phyloP scores from a whole-genome alignment of 2,797 vertebrate genomes.

The Takifugu ocellatus region DNA sequence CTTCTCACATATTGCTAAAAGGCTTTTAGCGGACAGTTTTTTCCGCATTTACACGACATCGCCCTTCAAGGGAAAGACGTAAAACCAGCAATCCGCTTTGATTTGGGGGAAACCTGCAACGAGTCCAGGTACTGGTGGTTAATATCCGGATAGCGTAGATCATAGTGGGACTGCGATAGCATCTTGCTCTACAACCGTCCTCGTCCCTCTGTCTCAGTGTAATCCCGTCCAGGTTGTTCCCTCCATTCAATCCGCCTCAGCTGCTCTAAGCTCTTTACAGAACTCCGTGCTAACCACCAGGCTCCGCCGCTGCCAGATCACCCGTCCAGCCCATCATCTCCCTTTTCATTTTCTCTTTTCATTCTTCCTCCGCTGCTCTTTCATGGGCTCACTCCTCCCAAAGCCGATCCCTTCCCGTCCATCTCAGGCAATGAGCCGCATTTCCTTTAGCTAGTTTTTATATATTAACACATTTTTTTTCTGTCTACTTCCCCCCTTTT shows the following conservation, averaged over 20 bases:
- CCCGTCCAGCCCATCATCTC: constrained; percentile 29
- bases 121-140: no score
- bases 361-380: constrained; percentile 30
- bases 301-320: constrained; percentile 28
- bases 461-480: constrained; percentile 44
- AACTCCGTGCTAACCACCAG: constrained; percentile 46
- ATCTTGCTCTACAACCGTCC: constrained; percentile 33
- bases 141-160: not conserved
- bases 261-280: constrained; percentile 73
- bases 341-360: constrained; percentile 42
- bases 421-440: constrained; percentile 29
- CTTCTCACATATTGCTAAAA: no score
- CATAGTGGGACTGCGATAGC: constrained; percentile 39
- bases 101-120: no score
- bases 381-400: constrained; percentile 37
- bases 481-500: not conserved
- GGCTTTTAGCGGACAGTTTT: no score
- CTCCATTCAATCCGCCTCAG: constrained; percentile 69
- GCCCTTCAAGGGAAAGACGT: no score
- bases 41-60: no score
- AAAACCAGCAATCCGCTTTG: no score
- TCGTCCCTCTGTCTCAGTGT: constrained; percentile 38
- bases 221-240: constrained; percentile 74
- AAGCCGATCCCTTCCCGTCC: constrained; percentile 30
- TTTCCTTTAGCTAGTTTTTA: constrained; percentile 36